Conservation (phyloP, 2,113 vertebrate species). For the Leiothrix lutea region DNA sequence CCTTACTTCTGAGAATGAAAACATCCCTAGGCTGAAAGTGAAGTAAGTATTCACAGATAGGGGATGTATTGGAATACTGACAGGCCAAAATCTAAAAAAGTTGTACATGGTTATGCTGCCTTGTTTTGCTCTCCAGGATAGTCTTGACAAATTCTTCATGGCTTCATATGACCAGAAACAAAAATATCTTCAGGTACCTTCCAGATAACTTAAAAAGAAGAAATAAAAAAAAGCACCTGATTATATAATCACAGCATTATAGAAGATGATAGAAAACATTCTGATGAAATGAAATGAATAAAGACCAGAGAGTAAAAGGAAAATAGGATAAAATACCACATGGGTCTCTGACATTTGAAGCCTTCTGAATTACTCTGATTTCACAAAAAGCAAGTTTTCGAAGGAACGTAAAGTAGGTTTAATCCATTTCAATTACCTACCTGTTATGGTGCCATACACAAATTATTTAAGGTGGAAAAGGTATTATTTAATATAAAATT, state of each 20-base stretch:
- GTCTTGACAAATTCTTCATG: background rate
- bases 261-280: background rate
- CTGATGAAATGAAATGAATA: background rate
- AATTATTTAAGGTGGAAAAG: background rate
- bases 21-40: background rate
- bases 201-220: background rate
- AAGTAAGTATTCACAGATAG: background rate
- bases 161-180: background rate
- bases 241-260: background rate
- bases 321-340: background rate
- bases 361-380: background rate
- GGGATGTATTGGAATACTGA: background rate
- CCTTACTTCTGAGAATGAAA: background rate
- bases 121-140: background rate
- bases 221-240: accelerated
- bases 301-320: background rate
- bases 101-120: background rate
- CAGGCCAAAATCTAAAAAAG: background rate
- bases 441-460: background rate
- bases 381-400: background rate
- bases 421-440: background rate
- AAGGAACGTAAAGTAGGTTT: background rate
- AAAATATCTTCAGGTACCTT: background rate
- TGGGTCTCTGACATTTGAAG: background rate
- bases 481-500: background rate